These are phyloP conservation scores for Procambarus clarkii DNA, from an alignment of 1,140 invertebrate species.

Conservation along the genomic window DNA sequence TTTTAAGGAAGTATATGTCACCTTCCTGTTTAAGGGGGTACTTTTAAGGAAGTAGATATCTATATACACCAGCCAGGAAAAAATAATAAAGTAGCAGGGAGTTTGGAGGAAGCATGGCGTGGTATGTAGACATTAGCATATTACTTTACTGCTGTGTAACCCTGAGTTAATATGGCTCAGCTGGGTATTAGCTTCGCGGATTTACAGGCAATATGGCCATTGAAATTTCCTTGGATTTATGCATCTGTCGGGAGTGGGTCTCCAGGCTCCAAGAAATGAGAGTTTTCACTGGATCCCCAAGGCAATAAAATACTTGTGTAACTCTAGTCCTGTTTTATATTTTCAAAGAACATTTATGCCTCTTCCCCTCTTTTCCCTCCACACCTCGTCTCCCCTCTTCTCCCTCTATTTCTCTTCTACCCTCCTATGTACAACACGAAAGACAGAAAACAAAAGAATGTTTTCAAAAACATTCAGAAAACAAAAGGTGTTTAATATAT, in stretches of 20 bases:
- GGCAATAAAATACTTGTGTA: background rate
- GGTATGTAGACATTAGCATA: background rate
- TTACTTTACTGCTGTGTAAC: background rate
- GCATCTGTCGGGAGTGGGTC: background rate
- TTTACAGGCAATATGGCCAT: background rate
- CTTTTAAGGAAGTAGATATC: too few species aligned
- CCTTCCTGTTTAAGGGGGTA: too few species aligned
- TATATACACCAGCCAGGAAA: background rate
- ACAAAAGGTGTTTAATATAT: background rate
- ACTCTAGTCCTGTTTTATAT: background rate
- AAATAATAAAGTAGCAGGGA: background rate
- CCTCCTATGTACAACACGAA: too few species aligned
- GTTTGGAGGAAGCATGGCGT: background rate
- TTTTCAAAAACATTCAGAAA: too few species aligned
- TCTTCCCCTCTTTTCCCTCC: background rate
- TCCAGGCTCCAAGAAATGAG: background rate
- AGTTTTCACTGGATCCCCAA: background rate
- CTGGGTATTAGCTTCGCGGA: background rate
- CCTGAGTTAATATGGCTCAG: background rate
- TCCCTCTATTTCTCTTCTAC: too few species aligned
- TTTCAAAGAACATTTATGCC: background rate
- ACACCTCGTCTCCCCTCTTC: too few species aligned
- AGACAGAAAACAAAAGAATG: too few species aligned
- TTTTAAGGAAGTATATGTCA: too few species aligned
- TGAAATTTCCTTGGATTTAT: background rate